These are phyloP conservation scores for Hippasteria phrygiana DNA, from an alignment of 53 echinoderm and acorn worm genomes.

Conservation along the genomic window DNA sequence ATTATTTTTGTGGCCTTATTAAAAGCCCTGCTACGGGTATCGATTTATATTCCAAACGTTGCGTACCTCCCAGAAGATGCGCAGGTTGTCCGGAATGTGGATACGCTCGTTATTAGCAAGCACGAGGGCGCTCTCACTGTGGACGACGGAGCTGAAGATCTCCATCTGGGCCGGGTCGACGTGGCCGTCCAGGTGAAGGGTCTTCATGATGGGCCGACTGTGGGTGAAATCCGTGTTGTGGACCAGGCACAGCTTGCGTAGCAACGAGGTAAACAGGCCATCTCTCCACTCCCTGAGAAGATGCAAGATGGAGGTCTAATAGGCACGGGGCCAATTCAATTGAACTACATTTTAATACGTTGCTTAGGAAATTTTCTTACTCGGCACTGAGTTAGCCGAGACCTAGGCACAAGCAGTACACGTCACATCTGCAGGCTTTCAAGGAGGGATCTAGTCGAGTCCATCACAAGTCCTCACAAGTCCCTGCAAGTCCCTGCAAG, in stretches of 20 bases:
- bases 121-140: slow-evolving; percentile 72
- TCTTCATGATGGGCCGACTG: slow-evolving; percentile 81
- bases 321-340: no score
- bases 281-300: slow-evolving; percentile 91
- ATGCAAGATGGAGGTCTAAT: not conserved
- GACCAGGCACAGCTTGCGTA: slow-evolving; percentile 89
- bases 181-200: slow-evolving; percentile 91
- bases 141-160: slow-evolving; percentile 85
- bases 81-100: slow-evolving; percentile 82
- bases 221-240: slow-evolving; percentile 78
- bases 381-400: no score
- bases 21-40: no score
- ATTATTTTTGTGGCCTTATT: no score
- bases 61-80: slow-evolving; percentile 95
- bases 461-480: no score
- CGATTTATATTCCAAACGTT: no score
- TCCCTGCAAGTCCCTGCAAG: no score
- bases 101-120: slow-evolving; percentile 95
- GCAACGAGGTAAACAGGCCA: slow-evolving; percentile 86
- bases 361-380: no score
- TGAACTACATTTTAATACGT: no score
- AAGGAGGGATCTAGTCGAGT: no score
- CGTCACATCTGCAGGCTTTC: no score
- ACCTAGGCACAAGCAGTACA: no score
- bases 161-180: slow-evolving; percentile 92